Evolutionary conservation across 2,888 invertebrate genomes (phyloP).

Genomic region (Stenoptilia bipunctidactyla): DNA sequence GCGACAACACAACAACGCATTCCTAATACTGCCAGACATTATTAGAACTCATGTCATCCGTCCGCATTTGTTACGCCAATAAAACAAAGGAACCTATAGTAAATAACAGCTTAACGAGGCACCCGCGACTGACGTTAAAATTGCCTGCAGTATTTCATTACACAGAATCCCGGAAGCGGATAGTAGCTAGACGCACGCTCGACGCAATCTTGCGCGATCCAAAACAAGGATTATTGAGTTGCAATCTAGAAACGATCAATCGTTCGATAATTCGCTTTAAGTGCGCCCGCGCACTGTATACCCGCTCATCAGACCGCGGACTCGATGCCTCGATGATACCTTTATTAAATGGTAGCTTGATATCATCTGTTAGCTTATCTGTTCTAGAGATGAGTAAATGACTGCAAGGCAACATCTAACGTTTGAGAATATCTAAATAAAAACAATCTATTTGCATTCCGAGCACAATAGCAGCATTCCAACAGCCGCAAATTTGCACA

Average conservation of each 20-base stretch:
- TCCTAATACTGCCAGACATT: slow-evolving; percentile 41
- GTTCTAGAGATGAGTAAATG: background rate
- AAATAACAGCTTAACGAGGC: background rate
- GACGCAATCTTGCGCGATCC: slow-evolving; percentile 40
- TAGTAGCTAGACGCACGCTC: slow-evolving; percentile 42
- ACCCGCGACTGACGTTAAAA: slow-evolving; percentile 2
- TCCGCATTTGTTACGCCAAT: slow-evolving; percentile 16
- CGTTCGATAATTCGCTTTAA: slow-evolving; percentile 60
- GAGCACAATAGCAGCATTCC: background rate
- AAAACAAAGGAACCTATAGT: background rate
- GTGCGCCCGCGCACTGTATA: slow-evolving; percentile 50
- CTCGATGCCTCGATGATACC: slow-evolving; percentile 50
- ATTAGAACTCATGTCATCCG: slow-evolving; percentile 32
- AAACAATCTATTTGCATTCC: background rate
- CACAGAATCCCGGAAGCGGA: slow-evolving; percentile 42
- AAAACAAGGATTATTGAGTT: slow-evolving; percentile 61
- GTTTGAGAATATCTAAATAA: background rate
- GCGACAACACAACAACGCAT: slow-evolving; percentile 41
- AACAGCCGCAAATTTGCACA: background rate
- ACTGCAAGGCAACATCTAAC: background rate
- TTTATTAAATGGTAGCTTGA: slow-evolving; percentile 61
- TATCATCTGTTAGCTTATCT: slow-evolving; percentile 1
- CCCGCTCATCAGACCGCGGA: slow-evolving; percentile 55
- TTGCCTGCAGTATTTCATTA: slow-evolving; percentile 23
- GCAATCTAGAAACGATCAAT: slow-evolving; percentile 65